Evolutionary conservation across 2,888 invertebrate species (phyloP).

Genomic region (Tetheella fluctuosa): DNA sequence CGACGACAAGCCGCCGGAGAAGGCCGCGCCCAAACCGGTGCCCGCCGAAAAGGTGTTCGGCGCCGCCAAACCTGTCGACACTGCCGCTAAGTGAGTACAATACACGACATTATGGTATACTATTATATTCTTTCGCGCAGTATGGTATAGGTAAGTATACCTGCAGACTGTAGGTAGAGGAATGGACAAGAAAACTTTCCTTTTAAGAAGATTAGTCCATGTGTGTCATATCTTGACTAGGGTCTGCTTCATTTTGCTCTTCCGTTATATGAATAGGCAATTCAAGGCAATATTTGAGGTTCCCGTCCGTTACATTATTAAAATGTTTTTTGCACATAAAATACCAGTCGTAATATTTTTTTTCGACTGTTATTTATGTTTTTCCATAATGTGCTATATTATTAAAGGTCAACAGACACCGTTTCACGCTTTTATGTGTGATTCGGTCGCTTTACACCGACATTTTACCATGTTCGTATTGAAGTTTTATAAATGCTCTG

Average conservation of each 20-base stretch:
- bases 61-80: constrained; percentile 97
- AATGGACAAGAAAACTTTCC: too few species aligned
- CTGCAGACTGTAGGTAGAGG: too few species aligned
- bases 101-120: too few species aligned
- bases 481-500: background rate
- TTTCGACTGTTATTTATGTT: constrained; percentile 44
- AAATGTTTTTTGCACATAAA: constrained; percentile 47
- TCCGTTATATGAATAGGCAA: too few species aligned
- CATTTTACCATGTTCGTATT: constrained; percentile 35
- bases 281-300: too few species aligned
- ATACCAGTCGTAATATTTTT: constrained; percentile 43
- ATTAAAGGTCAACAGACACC: constrained; percentile 69
- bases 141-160: too few species aligned
- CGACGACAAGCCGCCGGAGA: constrained; percentile 50
- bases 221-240: too few species aligned
- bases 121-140: too few species aligned
- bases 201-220: too few species aligned
- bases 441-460: constrained; percentile 73
- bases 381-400: constrained; percentile 56
- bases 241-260: too few species aligned
- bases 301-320: too few species aligned
- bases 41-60: constrained; percentile 93
- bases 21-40: constrained; percentile 75
- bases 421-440: constrained; percentile 42
- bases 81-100: constrained; percentile 87